A percentile compares a stretch with the other conserved stretches of the same genome.
These are phyloP conservation scores for Diprion similis DNA, from an alignment of 1,140 invertebrate species.

Conservation along the genomic window DNA sequence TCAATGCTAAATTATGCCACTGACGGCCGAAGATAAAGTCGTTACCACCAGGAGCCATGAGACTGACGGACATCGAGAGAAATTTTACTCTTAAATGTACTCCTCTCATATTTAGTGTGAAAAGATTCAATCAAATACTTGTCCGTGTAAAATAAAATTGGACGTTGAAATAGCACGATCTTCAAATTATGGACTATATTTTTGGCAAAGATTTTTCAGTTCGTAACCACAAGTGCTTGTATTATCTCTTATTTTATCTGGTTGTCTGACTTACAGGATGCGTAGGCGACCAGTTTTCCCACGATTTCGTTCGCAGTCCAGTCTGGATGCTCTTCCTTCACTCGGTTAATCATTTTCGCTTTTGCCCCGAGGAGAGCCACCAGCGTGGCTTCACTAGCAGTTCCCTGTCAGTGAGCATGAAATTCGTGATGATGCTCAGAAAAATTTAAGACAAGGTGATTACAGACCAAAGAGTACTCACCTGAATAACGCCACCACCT, in stretches of 20 bases:
- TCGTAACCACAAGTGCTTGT: constrained; percentile 10
- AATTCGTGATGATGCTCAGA: background rate
- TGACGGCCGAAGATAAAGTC: too few relatives aligned
- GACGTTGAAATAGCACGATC: too few relatives aligned
- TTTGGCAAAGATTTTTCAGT: background rate
- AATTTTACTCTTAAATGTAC: too few relatives aligned
- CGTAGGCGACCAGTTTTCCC: constrained; percentile 88
- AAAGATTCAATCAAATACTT: too few relatives aligned
- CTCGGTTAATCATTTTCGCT: constrained; percentile 73
- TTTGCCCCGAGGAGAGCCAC: constrained; percentile 92
- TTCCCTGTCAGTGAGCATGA: constrained; percentile 67
- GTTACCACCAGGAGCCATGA: too few relatives aligned
- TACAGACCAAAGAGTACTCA: constrained; percentile 37
- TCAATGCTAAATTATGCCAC: too few relatives aligned
- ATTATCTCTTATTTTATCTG: constrained; percentile 7
- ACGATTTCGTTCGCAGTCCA: constrained; percentile 86
- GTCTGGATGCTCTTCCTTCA: constrained; percentile 76
- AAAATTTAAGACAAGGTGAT: background rate
- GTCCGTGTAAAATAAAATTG: too few relatives aligned
- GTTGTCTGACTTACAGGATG: constrained; percentile 67
- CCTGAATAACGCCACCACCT: constrained; percentile 91
- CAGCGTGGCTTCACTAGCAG: constrained; percentile 87
- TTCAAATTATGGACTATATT: too few relatives aligned
- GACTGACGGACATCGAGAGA: too few relatives aligned
- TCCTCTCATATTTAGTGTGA: too few relatives aligned